phyloP scores from a whole-genome alignment of 2,113 vertebrate species.

The Geococcyx californianus region DNA sequence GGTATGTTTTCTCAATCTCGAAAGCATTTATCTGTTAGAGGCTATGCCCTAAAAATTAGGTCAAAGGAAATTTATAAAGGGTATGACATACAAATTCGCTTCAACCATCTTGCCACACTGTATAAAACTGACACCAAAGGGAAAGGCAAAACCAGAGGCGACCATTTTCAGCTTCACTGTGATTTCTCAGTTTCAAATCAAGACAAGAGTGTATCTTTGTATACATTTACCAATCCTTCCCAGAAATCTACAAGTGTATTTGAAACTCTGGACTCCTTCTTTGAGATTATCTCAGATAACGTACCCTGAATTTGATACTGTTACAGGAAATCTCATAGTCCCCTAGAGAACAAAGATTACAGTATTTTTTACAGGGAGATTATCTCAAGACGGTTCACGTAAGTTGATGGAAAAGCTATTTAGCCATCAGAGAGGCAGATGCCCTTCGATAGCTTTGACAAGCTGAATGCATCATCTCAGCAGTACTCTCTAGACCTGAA shows the following conservation, averaged over 20 bases:
- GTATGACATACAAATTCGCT: neutral
- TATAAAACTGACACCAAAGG: neutral
- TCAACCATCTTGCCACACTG: neutral
- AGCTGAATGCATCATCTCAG: constrained; percentile 30
- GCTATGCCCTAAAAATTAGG: neutral
- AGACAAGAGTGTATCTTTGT: neutral
- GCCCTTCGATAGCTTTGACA: constrained; percentile 52
- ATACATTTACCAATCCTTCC: neutral
- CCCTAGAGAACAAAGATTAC: constrained; percentile 46
- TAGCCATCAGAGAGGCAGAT: constrained; percentile 51
- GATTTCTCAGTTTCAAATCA: neutral
- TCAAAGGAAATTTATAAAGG: neutral
- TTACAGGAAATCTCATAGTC: constrained; percentile 31
- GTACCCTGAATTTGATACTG: constrained; percentile 20
- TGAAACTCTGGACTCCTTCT: neutral
- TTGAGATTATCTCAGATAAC: constrained; percentile 35
- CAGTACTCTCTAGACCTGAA: neutral
- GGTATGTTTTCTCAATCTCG: neutral
- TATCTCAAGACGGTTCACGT: constrained; percentile 33
- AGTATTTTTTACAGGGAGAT: constrained; percentile 22
- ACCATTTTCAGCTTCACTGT: neutral
- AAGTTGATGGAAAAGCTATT: constrained; percentile 54
- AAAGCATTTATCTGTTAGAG: neutral
- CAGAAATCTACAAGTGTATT: neutral
- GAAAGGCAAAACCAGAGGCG: neutral